phyloP scores from a whole-genome alignment of 2,888 invertebrate species.

The Tenthredo mesomela region DNA sequence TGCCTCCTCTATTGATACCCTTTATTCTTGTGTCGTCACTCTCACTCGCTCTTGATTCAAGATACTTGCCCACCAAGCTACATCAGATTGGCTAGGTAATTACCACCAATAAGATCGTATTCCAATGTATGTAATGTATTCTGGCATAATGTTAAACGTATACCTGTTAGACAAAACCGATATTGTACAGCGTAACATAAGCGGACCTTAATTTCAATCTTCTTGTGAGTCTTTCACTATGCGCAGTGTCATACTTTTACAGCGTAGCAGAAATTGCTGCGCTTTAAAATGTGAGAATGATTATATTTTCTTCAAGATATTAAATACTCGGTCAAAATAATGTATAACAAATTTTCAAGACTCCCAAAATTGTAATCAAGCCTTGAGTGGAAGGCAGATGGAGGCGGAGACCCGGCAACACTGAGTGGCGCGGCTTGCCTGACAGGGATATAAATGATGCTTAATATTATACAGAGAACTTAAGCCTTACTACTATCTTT shows the following conservation, averaged over 20 bases:
- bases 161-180: slow-evolving; percentile 24
- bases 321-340: neutral
- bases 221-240: neutral
- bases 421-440: slow-evolving; percentile 42
- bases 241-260: neutral
- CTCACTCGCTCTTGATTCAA: slow-evolving; percentile 60
- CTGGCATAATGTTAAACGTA: slow-evolving; percentile 55
- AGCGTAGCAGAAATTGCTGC: neutral
- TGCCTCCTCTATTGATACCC: slow-evolving; percentile 70
- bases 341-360: slow-evolving; percentile 24
- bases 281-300: neutral
- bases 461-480: slow-evolving; percentile 53
- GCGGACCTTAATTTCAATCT: neutral
- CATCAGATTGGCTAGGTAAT: slow-evolving; percentile 64
- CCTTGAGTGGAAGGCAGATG: slow-evolving; percentile 13
- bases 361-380: slow-evolving; percentile 49
- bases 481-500: slow-evolving; percentile 43
- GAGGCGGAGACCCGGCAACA: slow-evolving; percentile 47
- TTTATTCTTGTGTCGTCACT: slow-evolving; percentile 73
- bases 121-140: slow-evolving; percentile 52
- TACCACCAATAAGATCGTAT: slow-evolving; percentile 55
- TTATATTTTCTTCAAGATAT: neutral
- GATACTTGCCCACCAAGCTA: slow-evolving; percentile 51
- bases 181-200: neutral
- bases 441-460: slow-evolving; percentile 55